A percentile compares a stretch with the other conserved stretches of the same genome.
Conservation (phyloP, 92 coral and sea anemone genomes). For the Parazoanthus swiftii region DNA sequence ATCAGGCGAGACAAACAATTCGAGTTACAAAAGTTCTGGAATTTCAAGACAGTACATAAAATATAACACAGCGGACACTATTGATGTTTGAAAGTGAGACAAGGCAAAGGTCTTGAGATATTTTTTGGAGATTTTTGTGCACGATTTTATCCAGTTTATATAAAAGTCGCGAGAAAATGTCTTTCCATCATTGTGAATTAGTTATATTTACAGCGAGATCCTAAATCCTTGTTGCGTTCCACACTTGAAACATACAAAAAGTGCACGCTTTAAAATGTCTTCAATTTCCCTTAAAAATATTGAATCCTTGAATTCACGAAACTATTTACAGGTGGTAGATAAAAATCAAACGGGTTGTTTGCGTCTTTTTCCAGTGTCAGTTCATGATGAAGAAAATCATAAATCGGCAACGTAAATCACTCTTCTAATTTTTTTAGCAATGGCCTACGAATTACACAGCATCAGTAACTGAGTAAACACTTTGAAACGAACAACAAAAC, state of each 20-base stretch:
- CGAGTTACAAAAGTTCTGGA: background rate
- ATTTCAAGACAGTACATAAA: background rate
- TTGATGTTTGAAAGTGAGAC: background rate
- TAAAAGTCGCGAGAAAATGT: constrained; percentile 6
- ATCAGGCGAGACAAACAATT: too few relatives aligned
- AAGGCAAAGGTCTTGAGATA: background rate
- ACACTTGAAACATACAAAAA: constrained; percentile 33
- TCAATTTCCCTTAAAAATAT: constrained; percentile 8
- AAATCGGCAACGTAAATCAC: background rate
- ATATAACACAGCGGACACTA: background rate
- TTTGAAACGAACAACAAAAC: background rate
- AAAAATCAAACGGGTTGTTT: constrained; percentile 14
- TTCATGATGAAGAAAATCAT: background rate
- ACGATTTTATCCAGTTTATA: constrained; percentile 12
- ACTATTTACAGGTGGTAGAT: constrained; percentile 32
- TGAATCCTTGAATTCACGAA: background rate
- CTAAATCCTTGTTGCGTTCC: background rate
- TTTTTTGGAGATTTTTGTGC: background rate
- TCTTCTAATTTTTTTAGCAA: background rate
- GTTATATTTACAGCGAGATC: background rate
- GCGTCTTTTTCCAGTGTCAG: background rate
- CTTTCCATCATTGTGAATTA: background rate
- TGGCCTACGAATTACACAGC: background rate
- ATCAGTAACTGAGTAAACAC: background rate
- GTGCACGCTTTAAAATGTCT: constrained; percentile 4